phyloP scores from a whole-genome alignment of 2,113 vertebrate species.

The Acrocephalus arundinaceus region DNA sequence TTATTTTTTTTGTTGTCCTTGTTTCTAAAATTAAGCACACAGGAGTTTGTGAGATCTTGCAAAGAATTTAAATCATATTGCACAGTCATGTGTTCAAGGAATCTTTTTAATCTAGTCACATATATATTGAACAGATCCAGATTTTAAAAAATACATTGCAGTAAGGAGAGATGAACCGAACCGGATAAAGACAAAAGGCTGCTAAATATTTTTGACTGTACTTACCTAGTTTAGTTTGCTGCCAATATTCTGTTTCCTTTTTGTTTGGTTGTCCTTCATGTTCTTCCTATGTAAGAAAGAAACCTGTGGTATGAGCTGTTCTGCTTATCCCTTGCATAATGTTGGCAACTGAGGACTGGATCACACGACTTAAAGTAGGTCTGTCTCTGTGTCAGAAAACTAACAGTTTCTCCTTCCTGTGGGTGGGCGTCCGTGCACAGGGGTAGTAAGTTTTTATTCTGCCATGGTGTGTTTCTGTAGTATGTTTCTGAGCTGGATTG shows the following conservation, averaged over 20 bases:
- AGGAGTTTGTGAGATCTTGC: constrained; percentile 25
- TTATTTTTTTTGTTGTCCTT: constrained; percentile 31
- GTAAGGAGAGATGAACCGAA: background rate
- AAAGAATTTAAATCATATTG: constrained; percentile 15
- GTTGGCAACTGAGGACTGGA: background rate
- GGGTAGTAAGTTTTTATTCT: background rate
- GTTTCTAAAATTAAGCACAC: constrained; percentile 51
- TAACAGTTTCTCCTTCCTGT: background rate
- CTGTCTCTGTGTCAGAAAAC: background rate
- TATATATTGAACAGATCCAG: background rate
- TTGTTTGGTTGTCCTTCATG: background rate
- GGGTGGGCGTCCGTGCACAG: background rate
- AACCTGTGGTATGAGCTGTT: background rate
- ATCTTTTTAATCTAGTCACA: constrained; percentile 12
- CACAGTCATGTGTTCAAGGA: constrained; percentile 29
- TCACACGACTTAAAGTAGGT: background rate
- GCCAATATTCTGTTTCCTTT: background rate
- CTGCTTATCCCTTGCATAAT: background rate
- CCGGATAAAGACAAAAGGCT: background rate
- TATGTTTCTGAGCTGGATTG: background rate
- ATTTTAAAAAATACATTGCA: background rate
- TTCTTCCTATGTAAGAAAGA: background rate
- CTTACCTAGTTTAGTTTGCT: background rate
- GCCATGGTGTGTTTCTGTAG: background rate
- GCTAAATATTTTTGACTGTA: background rate